A percentile compares a stretch with the other conserved stretches of the same genome.
phyloP scores from a whole-genome alignment of 2,888 invertebrate species.

The Pinctada fucata region DNA sequence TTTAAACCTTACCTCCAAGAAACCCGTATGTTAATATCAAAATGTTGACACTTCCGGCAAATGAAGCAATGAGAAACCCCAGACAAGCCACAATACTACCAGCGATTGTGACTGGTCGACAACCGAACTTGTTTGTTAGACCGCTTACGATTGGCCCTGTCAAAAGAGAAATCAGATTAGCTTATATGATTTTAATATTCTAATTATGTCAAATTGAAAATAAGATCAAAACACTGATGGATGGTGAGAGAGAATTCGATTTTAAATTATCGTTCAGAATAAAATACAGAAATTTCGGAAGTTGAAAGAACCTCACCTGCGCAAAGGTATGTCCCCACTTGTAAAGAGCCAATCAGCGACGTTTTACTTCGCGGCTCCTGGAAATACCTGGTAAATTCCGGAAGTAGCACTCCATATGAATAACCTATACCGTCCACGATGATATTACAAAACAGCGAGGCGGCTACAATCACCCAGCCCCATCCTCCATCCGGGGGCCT shows the following conservation, averaged over 20 bases:
- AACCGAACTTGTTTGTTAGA: conserved; percentile 94
- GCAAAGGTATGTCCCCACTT: conserved; percentile 93
- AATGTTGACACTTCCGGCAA: conserved; percentile 87
- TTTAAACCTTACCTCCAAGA: conserved; percentile 84
- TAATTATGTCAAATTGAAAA: too few relatives aligned
- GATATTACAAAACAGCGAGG: conserved; percentile 94
- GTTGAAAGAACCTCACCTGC: conserved; percentile 80
- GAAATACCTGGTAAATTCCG: conserved; percentile 84
- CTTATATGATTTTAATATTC: neutral
- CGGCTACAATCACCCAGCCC: conserved; percentile 94
- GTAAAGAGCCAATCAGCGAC: conserved; percentile 91
- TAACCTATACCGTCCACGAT: conserved; percentile 96
- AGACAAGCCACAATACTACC: conserved; percentile 86
- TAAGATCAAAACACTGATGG: too few relatives aligned
- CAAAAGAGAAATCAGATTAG: conserved; percentile 28
- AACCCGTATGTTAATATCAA: conserved; percentile 92
- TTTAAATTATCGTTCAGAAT: too few relatives aligned
- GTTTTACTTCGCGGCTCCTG: conserved; percentile 86
- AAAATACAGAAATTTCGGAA: too few relatives aligned
- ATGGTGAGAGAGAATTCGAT: too few relatives aligned
- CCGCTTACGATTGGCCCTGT: conserved; percentile 95
- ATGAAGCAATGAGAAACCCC: conserved; percentile 86
- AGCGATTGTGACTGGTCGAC: conserved; percentile 89
- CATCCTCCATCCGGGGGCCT: conserved; percentile 84
- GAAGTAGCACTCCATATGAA: conserved; percentile 88